Percentiles rank a stretch among this genome's conserved stretches.
Evolutionary conservation across 1,140 invertebrate species (phyloP).

Genomic region (Lucilia sericata): DNA sequence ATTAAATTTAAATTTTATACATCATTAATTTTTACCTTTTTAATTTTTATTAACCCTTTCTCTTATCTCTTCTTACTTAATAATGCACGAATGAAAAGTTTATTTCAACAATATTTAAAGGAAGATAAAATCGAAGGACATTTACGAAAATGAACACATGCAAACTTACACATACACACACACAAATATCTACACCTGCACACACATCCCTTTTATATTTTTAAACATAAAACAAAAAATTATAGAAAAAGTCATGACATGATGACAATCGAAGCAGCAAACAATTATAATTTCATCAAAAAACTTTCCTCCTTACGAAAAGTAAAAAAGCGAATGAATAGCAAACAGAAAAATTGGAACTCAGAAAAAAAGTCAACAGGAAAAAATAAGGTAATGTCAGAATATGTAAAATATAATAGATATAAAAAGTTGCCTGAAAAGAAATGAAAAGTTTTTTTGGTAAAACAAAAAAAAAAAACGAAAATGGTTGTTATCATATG

Average conservation of each 20-base stretch:
- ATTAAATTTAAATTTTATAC: neutral
- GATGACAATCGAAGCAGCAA: neutral
- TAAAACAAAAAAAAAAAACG: neutral
- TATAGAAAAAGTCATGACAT: neutral
- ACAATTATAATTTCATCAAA: slow-evolving; percentile 20
- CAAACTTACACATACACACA: neutral
- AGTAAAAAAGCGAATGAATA: neutral
- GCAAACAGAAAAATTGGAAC: too few relatives aligned
- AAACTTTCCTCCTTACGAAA: neutral
- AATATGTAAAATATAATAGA: neutral
- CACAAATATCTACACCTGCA: neutral
- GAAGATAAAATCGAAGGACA: slow-evolving; percentile 16
- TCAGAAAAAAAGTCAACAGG: neutral
- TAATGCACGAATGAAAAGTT: neutral
- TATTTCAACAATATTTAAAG: neutral
- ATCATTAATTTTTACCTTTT: neutral
- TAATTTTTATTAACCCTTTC: neutral
- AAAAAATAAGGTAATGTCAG: neutral
- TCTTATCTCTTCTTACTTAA: neutral
- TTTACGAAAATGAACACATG: neutral
- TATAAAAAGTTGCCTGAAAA: neutral
- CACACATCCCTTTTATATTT: neutral
- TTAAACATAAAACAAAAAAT: neutral
- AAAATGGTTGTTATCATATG: neutral
- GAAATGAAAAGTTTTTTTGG: neutral